phyloP scores from a whole-genome alignment of 2,888 invertebrate species.

The Agelastica alni region DNA sequence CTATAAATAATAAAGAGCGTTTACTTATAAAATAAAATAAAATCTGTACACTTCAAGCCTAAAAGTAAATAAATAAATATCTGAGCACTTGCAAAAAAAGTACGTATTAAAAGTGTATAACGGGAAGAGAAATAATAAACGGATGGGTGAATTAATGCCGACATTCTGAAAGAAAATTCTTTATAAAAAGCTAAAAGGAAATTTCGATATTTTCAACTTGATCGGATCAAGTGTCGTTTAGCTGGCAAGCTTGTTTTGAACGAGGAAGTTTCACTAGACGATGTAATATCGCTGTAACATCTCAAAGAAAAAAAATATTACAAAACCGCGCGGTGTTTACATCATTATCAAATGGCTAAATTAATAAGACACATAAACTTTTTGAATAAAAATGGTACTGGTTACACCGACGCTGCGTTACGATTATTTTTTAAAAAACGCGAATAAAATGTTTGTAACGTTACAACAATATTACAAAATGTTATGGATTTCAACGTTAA shows the following conservation, averaged over 20 bases:
- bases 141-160: constrained; percentile 24
- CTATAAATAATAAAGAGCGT: constrained; percentile 41
- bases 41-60: constrained; percentile 45
- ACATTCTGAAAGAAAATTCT: constrained; percentile 8
- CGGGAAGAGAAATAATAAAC: constrained; percentile 16
- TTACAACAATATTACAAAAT: neutral
- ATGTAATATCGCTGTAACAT: neutral
- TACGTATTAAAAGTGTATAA: constrained; percentile 37
- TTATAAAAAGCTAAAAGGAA: constrained; percentile 25
- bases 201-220: constrained; percentile 32
- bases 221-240: constrained; percentile 33
- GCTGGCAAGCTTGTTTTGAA: constrained; percentile 29
- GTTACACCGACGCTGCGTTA: too few relatives aligned
- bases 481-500: neutral
- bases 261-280: neutral
- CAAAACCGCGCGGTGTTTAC: too few relatives aligned
- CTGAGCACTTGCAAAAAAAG: constrained; percentile 45
- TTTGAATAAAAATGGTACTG: too few relatives aligned
- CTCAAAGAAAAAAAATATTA: neutral
- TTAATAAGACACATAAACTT: too few relatives aligned
- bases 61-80: constrained; percentile 46
- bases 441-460: too few relatives aligned
- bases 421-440: too few relatives aligned
- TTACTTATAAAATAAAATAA: constrained; percentile 40
- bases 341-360: too few relatives aligned